These are phyloP conservation scores for Strigops habroptila DNA, from an alignment of 2,113 vertebrate genomes.

Conservation along the genomic window DNA sequence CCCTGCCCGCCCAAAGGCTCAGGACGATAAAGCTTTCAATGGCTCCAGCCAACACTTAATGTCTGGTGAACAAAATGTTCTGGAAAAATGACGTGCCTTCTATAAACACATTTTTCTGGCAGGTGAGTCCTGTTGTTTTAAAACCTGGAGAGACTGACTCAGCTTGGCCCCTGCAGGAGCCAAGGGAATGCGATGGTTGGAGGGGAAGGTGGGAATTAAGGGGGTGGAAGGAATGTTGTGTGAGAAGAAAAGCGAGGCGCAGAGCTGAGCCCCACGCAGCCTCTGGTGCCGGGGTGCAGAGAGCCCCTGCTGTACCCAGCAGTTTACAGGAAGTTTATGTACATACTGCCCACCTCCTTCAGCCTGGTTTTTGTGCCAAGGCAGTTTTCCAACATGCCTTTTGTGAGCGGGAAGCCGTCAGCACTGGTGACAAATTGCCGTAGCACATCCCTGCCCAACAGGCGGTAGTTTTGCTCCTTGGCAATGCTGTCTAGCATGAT, in stretches of 20 bases:
- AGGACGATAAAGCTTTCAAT: background rate
- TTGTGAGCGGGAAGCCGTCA: conserved; percentile 36
- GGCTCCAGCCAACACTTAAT: background rate
- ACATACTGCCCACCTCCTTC: conserved; percentile 28
- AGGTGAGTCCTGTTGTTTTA: background rate
- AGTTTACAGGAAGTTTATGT: conserved; percentile 52
- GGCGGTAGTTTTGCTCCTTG: background rate
- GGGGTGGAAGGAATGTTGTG: background rate
- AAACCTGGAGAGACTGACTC: background rate
- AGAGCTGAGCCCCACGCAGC: accelerated
- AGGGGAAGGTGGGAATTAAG: background rate
- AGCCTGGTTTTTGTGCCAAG: background rate
- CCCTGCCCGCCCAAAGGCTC: background rate
- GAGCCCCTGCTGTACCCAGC: background rate
- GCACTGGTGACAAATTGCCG: conserved; percentile 42
- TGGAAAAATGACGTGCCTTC: background rate
- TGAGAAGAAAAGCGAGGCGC: background rate
- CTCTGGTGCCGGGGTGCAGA: accelerated
- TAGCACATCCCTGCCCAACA: background rate
- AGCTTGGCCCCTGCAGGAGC: background rate
- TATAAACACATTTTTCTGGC: background rate
- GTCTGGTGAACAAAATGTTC: background rate
- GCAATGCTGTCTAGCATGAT: conserved; percentile 57
- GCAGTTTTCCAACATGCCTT: conserved; percentile 50
- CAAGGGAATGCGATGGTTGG: accelerated